phyloP scores from a whole-genome alignment of 2,888 invertebrate species.

The Drosophila eohydei region DNA sequence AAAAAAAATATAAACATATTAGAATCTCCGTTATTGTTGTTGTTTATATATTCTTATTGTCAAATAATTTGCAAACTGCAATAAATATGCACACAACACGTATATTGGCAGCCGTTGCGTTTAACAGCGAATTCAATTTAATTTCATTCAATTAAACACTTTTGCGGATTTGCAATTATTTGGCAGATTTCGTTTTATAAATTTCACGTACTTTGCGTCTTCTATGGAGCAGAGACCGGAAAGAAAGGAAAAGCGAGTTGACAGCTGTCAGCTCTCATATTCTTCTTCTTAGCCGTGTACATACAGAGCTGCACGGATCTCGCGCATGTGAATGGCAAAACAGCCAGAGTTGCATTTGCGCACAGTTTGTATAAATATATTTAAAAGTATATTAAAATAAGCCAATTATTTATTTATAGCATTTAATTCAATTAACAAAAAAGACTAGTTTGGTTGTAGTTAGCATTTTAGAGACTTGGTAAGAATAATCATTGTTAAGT shows the following conservation, averaged over 20 bases:
- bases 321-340: conserved; percentile 36
- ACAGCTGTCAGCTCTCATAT: conserved; percentile 67
- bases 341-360: background rate
- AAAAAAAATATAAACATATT: conserved; percentile 44
- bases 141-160: conserved; percentile 42
- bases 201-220: conserved; percentile 84
- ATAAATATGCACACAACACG: conserved; percentile 47
- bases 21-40: conserved; percentile 42
- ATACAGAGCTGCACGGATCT: conserved; percentile 42
- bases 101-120: conserved; percentile 12
- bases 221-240: conserved; percentile 83
- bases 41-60: conserved; percentile 31
- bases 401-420: too few relatives aligned
- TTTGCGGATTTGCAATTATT: conserved; percentile 65
- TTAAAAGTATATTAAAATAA: background rate
- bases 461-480: background rate
- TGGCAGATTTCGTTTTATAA: conserved; percentile 70
- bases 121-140: conserved; percentile 17
- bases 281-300: conserved; percentile 42
- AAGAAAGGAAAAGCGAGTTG: conserved; percentile 82
- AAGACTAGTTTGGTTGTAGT: too few relatives aligned
- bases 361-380: background rate
- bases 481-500: too few relatives aligned
- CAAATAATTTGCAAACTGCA: conserved; percentile 36
- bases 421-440: too few relatives aligned